Evolutionary conservation across 2,888 invertebrate species (phyloP), one percentile per base, ranked within the genome.

Genomic region (Leucophenga maculata): DNA sequence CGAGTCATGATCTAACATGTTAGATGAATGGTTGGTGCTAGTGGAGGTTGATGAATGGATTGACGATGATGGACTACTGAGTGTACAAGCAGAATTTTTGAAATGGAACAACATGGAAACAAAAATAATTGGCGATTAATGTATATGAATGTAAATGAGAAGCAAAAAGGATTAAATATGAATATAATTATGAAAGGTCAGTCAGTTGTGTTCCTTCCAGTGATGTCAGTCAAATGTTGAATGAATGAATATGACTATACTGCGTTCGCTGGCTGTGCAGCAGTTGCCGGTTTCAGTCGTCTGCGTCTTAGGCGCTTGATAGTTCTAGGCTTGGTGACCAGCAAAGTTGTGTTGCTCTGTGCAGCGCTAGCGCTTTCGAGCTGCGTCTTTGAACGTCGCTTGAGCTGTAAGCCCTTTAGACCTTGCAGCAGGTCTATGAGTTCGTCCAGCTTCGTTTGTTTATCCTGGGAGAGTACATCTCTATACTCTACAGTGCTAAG

Each of bases 401-500:
- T 76, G 3, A 77, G 64, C 57, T 76, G 77, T 57, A 78, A 69
- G 20, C 73, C 75, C 39, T 79, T 77, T 20, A 86, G 71, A 59
- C 86, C 79, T 65, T 82, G 79, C 22, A 86, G 71, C 44, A 85
- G 75, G 59, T 82, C 81, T 13, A 86, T 77, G 62, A 86, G 70
- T 57, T 85, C 79, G 48, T 85, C 85, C 3, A 85, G 72, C 65
- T 85, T 85, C 0, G 75, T 68, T 64, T 75, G 74, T 57, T 75
- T 74, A 55, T 78, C 74, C 39, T 70, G 57, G 3, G 32, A n/a
- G 1, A 65, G 32, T 1, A 68, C 62, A 65, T 71, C 64, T 18
- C 39, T 65, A 13, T 50, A 11, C n/a, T 54, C 14, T 13, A 39
- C 11, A 13, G 60, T 22, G 2, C 20, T 59, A 32, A 18, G 18